phyloP scores from a whole-genome alignment of 2,797 vertebrate species.

The Neomorphus geoffroyi region DNA sequence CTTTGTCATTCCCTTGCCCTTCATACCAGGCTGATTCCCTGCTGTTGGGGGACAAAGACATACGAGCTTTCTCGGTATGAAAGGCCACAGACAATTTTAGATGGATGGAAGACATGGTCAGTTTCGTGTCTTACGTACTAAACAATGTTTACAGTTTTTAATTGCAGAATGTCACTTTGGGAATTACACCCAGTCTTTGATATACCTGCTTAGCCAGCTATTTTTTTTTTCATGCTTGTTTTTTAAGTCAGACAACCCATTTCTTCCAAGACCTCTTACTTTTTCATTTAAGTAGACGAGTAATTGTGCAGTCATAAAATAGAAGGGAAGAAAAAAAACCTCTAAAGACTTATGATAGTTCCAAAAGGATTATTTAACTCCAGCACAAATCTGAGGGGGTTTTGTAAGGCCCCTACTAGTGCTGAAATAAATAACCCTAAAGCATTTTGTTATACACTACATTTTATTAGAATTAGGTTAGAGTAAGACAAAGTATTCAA shows the following conservation, averaged over 20 bases:
- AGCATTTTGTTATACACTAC: not conserved
- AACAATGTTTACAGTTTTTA: not conserved
- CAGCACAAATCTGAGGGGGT: not conserved
- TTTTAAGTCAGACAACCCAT: not conserved
- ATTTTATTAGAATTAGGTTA: not conserved
- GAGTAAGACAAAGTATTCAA: not conserved
- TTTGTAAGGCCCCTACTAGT: not conserved
- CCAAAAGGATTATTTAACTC: not conserved
- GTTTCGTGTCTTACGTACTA: not conserved
- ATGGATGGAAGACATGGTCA: not conserved
- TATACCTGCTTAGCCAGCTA: not conserved
- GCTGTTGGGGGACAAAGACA: not conserved
- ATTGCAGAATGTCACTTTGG: not conserved
- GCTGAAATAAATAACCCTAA: not conserved
- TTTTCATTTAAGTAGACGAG: not conserved
- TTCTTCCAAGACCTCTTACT: not conserved
- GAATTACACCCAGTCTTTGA: not conserved
- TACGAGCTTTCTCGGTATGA: accelerated
- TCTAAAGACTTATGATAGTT: not conserved
- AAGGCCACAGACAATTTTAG: not conserved
- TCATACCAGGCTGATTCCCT: not conserved
- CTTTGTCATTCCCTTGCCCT: constrained; percentile 31
- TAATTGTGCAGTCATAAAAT: not conserved
- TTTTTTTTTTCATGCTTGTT: not conserved
- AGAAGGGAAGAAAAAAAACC: not conserved